Percentiles rank a stretch among this genome's conserved stretches.
Evolutionary conservation across 1,140 invertebrate species (phyloP).

Genomic region (Ylistrum balloti): DNA sequence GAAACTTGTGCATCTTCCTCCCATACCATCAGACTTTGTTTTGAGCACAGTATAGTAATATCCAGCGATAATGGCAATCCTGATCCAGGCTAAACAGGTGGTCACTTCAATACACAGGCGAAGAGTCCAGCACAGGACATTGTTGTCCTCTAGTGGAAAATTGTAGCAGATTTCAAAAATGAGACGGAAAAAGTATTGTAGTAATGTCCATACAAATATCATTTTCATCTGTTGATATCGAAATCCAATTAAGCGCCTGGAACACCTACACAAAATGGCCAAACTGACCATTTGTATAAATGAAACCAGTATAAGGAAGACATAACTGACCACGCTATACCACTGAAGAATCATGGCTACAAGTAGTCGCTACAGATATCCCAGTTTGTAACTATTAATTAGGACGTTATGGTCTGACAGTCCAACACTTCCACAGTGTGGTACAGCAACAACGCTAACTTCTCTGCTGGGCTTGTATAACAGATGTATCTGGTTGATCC

Average conservation of each 20-base stretch:
- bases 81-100: constrained; percentile 27
- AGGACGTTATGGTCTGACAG: not conserved
- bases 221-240: constrained; percentile 40
- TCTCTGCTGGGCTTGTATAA: not conserved
- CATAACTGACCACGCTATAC: not conserved
- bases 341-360: not conserved
- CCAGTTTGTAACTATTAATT: not conserved
- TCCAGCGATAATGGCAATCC: not conserved
- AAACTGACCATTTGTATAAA: constrained; percentile 23
- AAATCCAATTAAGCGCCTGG: constrained; percentile 28
- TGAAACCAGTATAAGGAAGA: not conserved
- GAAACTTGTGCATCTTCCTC: not conserved
- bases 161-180: constrained; percentile 32
- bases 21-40: not conserved
- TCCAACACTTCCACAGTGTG: not conserved
- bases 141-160: not conserved
- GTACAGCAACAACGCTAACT: not conserved
- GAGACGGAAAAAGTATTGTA: constrained; percentile 31
- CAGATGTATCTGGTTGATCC: not conserved
- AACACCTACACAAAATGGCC: not conserved
- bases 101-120: not conserved
- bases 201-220: not conserved
- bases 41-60: not conserved
- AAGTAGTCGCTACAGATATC: not conserved
- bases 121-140: constrained; percentile 10